Conservation (phyloP, 2,113 vertebrate genomes). For the Vulpes lagopus region DNA sequence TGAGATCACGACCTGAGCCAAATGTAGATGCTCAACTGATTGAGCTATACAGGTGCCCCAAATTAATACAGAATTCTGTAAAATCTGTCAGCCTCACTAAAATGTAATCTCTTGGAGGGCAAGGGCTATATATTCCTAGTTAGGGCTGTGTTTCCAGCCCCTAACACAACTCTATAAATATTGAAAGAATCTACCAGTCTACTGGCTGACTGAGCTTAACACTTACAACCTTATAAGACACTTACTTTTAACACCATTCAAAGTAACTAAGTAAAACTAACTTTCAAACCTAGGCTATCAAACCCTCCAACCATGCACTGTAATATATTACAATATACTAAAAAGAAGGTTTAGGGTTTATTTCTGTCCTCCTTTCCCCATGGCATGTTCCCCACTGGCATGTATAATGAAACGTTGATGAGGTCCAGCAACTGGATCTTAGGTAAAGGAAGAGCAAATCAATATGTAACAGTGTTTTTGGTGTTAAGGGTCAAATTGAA, state of each 20-base stretch:
- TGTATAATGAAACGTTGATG: conserved; percentile 58
- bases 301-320: background rate
- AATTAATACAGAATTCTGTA: background rate
- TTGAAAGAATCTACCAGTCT: background rate
- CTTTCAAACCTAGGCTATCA: background rate
- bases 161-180: background rate
- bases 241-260: background rate
- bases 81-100: background rate
- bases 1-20: no score
- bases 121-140: background rate
- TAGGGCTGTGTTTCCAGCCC: background rate
- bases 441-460: conserved; percentile 60
- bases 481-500: conserved; percentile 66
- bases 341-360: background rate
- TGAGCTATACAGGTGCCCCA: background rate
- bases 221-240: background rate
- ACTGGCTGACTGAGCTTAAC: background rate
- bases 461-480: conserved; percentile 59
- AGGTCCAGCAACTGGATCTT: background rate
- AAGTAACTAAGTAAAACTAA: background rate
- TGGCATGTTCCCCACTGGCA: background rate
- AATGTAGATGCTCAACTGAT: no score
- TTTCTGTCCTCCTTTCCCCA: background rate
- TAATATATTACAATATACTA: background rate
- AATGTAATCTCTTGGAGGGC: background rate